Evolutionary conservation across 2,888 invertebrate species (phyloP).

Genomic region (Parapristionchus giblindavisi): DNA sequence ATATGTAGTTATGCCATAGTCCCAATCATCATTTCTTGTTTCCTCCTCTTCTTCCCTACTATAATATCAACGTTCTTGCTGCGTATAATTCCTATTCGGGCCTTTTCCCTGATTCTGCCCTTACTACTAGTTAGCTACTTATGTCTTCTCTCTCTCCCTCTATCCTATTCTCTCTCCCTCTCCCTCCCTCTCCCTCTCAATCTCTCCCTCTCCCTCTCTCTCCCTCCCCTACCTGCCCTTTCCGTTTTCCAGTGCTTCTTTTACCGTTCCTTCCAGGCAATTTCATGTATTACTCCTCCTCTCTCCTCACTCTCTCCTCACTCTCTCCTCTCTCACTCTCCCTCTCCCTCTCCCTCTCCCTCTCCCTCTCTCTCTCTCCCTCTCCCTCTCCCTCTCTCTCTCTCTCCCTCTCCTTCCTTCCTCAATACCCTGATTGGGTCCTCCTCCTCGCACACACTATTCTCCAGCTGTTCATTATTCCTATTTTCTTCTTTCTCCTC

Average conservation of each 20-base stretch:
- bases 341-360: not conserved
- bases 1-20: too few species aligned
- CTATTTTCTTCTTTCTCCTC: not conserved
- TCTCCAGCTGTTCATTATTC: not conserved
- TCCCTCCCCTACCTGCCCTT: not conserved
- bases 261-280: not conserved
- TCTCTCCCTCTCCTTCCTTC: not conserved
- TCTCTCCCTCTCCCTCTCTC: constrained; percentile 32
- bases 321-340: constrained; percentile 8
- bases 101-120: too few species aligned
- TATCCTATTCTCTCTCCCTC: constrained; percentile 11
- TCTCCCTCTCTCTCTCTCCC: not conserved
- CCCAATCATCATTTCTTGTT: too few species aligned
- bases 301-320: not conserved
- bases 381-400: not conserved
- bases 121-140: too few species aligned
- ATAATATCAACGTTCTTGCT: too few species aligned
- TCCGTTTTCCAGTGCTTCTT: constrained; percentile 7
- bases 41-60: too few species aligned
- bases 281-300: not conserved
- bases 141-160: not conserved
- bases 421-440: not conserved
- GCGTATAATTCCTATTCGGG: too few species aligned
- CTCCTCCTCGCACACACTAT: not conserved
- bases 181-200: not conserved